Evolutionary conservation across 2,888 invertebrate genomes (phyloP).

Genomic region (Lasioglossum oenotherae): DNA sequence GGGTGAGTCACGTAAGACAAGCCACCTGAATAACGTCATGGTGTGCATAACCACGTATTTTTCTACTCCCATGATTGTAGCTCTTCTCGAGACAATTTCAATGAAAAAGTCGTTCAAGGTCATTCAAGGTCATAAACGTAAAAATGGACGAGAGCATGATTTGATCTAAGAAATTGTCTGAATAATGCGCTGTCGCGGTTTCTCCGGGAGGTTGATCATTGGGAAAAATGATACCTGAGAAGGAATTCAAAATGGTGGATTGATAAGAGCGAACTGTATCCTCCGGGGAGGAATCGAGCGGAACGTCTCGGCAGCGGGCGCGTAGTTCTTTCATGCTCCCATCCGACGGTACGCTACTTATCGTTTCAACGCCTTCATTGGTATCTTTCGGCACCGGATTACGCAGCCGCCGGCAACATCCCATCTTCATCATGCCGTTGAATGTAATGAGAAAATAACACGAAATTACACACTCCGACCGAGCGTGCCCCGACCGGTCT

Average conservation of each 20-base stretch:
- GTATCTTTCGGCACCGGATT: slow-evolving; percentile 67
- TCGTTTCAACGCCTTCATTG: slow-evolving; percentile 71
- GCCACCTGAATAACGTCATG: no score
- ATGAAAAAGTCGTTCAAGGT: no score
- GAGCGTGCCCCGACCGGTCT: slow-evolving; percentile 70
- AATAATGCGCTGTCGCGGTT: no score
- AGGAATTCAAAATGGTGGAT: background rate
- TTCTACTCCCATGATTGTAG: no score
- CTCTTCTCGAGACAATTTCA: no score
- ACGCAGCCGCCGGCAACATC: slow-evolving; percentile 61
- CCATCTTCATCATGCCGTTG: slow-evolving; percentile 58
- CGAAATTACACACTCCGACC: slow-evolving; percentile 77
- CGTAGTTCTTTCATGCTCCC: slow-evolving; percentile 38
- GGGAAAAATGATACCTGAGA: background rate
- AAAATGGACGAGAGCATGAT: no score
- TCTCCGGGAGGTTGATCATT: background rate
- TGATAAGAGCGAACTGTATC: background rate
- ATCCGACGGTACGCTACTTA: slow-evolving; percentile 58
- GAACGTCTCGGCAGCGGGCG: slow-evolving; percentile 6
- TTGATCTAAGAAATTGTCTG: no score
- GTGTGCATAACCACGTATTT: no score
- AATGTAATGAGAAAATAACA: slow-evolving; percentile 78
- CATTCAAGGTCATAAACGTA: no score
- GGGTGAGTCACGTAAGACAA: no score
- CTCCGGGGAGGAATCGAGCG: background rate